Conservation (phyloP, 2,113 vertebrate genomes). For the Phalacrocorax brasilianus region DNA sequence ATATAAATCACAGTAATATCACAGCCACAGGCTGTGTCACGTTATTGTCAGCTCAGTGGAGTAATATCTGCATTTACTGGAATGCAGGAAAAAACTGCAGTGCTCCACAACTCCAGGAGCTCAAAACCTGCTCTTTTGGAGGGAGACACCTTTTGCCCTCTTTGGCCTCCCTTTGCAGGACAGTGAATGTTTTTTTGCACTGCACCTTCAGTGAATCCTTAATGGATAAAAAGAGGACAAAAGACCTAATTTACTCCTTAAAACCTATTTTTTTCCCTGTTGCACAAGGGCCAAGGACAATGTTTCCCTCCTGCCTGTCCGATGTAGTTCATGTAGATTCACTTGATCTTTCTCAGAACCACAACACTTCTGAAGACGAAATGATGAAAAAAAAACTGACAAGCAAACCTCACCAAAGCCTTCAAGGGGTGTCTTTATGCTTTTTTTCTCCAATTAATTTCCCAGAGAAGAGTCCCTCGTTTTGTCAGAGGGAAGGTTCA, state of each 20-base stretch:
- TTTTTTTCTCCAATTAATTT: background rate
- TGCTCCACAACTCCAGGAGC: background rate
- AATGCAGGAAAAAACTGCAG: background rate
- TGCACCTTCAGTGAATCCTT: background rate
- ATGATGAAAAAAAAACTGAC: background rate
- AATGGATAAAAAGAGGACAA: background rate
- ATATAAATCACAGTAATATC: background rate
- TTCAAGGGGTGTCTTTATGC: background rate
- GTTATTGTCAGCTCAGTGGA: background rate
- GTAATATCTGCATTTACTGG: background rate
- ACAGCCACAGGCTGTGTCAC: background rate
- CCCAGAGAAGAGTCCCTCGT: background rate
- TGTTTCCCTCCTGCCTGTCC: background rate
- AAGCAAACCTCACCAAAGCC: background rate
- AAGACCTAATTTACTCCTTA: background rate
- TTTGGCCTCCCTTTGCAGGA: background rate
- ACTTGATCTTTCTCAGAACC: background rate
- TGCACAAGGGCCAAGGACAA: background rate
- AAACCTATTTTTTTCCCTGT: accelerated
- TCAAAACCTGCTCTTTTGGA: background rate
- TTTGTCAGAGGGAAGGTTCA: background rate
- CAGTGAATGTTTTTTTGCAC: background rate
- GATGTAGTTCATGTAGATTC: background rate
- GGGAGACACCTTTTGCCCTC: background rate
- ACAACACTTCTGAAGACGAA: background rate